These are phyloP conservation scores for Arrhopalites spinosus DNA, from an alignment of 2,888 invertebrate species.

Conservation along the genomic window DNA sequence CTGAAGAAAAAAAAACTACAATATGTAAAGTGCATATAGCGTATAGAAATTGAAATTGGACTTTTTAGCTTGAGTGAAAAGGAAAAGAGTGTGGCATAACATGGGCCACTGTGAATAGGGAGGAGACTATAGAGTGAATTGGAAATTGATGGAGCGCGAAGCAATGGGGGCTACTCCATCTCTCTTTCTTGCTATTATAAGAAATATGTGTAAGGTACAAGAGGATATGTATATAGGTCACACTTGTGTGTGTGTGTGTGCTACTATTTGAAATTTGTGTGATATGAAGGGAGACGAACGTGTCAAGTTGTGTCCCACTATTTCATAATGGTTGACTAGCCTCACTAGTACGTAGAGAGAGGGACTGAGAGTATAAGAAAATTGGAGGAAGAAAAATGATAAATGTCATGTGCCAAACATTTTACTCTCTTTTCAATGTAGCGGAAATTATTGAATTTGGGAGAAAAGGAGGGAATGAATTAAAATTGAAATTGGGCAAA, in stretches of 20 bases:
- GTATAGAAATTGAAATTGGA: background rate
- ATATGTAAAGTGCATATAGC: background rate
- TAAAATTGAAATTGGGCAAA: conserved; percentile 7
- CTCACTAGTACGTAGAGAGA: background rate
- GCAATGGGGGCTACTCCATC: no score
- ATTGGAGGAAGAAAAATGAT: background rate
- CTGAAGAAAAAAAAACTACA: background rate
- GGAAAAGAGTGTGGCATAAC: no score
- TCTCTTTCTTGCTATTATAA: no score
- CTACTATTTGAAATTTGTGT: no score
- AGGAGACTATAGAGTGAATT: no score
- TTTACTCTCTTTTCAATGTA: background rate
- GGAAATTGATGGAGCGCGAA: no score
- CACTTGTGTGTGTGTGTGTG: no score
- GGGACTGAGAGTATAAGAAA: background rate
- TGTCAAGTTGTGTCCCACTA: conserved; percentile 1
- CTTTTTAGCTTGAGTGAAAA: no score
- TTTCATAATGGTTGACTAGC: background rate
- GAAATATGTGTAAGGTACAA: no score
- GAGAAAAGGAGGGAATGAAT: background rate
- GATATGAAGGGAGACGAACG: background rate
- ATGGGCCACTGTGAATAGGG: no score
- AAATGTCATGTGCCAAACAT: background rate
- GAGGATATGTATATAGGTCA: no score
- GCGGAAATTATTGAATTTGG: background rate